Percentiles rank a stretch among this genome's conserved stretches.
These are phyloP conservation scores for Amiota mariae DNA, from an alignment of 2,888 invertebrate genomes.

Conservation along the genomic window DNA sequence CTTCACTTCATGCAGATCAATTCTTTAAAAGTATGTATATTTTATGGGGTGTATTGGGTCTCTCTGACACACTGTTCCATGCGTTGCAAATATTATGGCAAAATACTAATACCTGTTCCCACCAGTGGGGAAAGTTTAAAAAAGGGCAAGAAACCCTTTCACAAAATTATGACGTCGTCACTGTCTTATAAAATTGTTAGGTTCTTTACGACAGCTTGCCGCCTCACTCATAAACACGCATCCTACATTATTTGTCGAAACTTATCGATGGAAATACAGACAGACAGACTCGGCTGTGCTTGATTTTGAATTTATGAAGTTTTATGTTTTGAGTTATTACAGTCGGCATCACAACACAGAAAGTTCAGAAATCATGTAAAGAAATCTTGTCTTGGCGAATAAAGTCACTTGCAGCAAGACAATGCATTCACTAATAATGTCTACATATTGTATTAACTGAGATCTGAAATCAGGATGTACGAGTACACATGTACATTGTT, in stretches of 20 bases:
- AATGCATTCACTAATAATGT: not conserved
- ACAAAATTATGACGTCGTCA: too few relatives aligned
- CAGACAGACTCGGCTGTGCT: not conserved
- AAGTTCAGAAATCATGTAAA: slow-evolving; percentile 20
- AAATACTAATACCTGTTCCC: too few relatives aligned
- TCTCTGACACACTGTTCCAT: too few relatives aligned
- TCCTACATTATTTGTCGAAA: slow-evolving; percentile 1
- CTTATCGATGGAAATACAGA: not conserved
- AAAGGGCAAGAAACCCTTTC: too few relatives aligned
- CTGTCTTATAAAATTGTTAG: not conserved
- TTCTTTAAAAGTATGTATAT: too few relatives aligned
- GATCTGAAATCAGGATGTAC: not conserved
- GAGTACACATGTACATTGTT: slow-evolving; percentile 1
- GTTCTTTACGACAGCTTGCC: not conserved
- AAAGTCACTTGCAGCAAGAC: not conserved
- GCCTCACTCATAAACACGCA: not conserved
- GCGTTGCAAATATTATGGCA: too few relatives aligned
- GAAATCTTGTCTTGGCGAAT: slow-evolving; percentile 20
- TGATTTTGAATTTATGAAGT: slow-evolving; percentile 25
- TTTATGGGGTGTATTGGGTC: too few relatives aligned
- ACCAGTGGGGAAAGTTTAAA: too few relatives aligned
- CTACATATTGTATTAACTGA: not conserved
- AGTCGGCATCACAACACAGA: slow-evolving; percentile 30
- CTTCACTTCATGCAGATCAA: too few relatives aligned
- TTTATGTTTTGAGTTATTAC: slow-evolving; percentile 30